These are phyloP conservation scores for Armadillidium nasatum DNA, from an alignment of 1,140 invertebrate species.

Conservation along the genomic window DNA sequence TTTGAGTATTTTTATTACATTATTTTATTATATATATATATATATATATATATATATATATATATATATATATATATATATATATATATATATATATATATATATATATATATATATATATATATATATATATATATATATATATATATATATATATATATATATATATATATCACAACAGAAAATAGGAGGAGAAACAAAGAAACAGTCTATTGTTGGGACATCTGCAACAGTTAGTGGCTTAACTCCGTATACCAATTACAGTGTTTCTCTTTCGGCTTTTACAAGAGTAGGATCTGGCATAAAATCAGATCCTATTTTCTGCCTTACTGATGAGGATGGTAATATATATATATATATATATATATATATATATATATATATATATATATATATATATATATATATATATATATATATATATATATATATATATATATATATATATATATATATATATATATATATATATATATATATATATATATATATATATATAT, in stretches of 20 bases:
- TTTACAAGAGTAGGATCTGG: slow-evolving; percentile 57
- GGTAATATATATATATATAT: slow-evolving; percentile 46
- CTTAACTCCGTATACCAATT: slow-evolving; percentile 55
- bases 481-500: neutral
- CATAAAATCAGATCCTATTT: slow-evolving; percentile 52
- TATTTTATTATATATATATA: too few species aligned
- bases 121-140: slow-evolving; percentile 16
- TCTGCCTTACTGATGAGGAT: slow-evolving; percentile 52
- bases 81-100: slow-evolving; percentile 17
- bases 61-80: neutral
- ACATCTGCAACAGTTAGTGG: slow-evolving; percentile 45
- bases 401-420: too few species aligned
- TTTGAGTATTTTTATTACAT: too few species aligned
- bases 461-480: neutral
- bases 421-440: too few species aligned
- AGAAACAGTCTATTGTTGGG: slow-evolving; percentile 55
- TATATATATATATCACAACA: slow-evolving; percentile 50
- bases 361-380: too few species aligned
- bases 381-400: too few species aligned
- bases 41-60: too few species aligned
- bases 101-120: slow-evolving; percentile 5
- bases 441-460: too few species aligned
- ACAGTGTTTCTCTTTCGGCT: slow-evolving; percentile 55
- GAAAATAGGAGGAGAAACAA: neutral
- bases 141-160: slow-evolving; percentile 37